phyloP scores from a whole-genome alignment of 2,888 invertebrate genomes.

The Cantharis flavilabris region DNA sequence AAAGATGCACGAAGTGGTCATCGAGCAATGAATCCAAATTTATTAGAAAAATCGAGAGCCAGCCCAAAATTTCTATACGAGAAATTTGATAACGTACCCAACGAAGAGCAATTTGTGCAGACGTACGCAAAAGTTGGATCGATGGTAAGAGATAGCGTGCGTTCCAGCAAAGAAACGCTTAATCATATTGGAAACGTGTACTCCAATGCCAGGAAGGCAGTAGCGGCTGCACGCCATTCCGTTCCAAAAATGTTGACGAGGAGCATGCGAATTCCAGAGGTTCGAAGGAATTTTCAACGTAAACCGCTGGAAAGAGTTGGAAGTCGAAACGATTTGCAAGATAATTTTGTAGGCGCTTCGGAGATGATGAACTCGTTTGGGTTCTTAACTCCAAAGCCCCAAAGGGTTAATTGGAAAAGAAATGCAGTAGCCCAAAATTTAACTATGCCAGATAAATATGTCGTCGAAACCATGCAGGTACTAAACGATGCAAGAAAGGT shows the following conservation, averaged over 20 bases:
- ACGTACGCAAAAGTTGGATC: constrained; percentile 43
- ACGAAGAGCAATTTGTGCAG: not conserved
- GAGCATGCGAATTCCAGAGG: constrained; percentile 35
- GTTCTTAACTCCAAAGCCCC: constrained; percentile 44
- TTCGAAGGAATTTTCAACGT: constrained; percentile 5
- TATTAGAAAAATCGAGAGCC: not conserved
- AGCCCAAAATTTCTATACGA: not conserved
- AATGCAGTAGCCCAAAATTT: constrained; percentile 26
- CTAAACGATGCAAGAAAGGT: constrained; percentile 26
- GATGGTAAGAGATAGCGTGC: constrained; percentile 47
- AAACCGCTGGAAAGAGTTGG: constrained; percentile 1
- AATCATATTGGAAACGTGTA: constrained; percentile 47
- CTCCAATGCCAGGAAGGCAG: constrained; percentile 46
- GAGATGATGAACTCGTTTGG: constrained; percentile 50
- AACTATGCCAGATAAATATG: not conserved
- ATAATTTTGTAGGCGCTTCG: constrained; percentile 44
- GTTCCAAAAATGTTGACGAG: constrained; percentile 45
- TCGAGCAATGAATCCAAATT: not conserved
- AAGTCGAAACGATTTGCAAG: constrained; percentile 5
- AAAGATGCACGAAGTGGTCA: not conserved
- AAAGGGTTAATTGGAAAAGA: constrained; percentile 37
- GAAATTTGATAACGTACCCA: not conserved
- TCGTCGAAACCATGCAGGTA: constrained; percentile 19
- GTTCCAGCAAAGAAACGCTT: constrained; percentile 49
- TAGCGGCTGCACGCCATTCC: constrained; percentile 39